Percentiles rank a stretch among this genome's conserved stretches.
phyloP scores from a whole-genome alignment of 2,888 invertebrate genomes.

The Hirtodrosophila trivittata region DNA sequence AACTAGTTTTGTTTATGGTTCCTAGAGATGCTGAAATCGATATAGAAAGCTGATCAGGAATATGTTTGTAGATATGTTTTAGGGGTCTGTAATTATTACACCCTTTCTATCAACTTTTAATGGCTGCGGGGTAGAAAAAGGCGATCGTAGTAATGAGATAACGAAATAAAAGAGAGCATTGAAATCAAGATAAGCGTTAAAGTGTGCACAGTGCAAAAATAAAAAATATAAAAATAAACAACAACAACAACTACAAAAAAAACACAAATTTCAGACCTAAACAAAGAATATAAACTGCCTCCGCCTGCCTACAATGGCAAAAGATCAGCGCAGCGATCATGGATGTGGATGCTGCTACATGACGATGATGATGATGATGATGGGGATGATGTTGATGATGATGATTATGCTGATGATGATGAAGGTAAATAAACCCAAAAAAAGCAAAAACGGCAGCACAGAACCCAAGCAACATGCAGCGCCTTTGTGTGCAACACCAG shows the following conservation, averaged over 20 bases:
- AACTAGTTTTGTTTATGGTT: too few species aligned
- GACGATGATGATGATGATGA: conserved; percentile 20
- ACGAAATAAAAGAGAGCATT: conserved; percentile 23
- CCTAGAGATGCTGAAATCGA: too few species aligned
- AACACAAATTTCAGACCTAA: conserved; percentile 24
- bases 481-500: conserved; percentile 48
- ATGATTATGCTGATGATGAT: conserved; percentile 36
- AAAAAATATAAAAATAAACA: conserved; percentile 14
- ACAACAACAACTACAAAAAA: neutral
- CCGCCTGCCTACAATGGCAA: conserved; percentile 49
- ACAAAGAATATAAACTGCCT: conserved; percentile 22
- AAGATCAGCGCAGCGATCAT: conserved; percentile 61
- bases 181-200: conserved; percentile 58
- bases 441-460: conserved; percentile 31
- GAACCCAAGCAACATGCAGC: conserved; percentile 54
- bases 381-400: conserved; percentile 23
- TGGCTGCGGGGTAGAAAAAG: conserved; percentile 2
- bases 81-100: neutral
- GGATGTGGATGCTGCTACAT: conserved; percentile 30
- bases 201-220: conserved; percentile 63
- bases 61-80: neutral
- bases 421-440: conserved; percentile 66
- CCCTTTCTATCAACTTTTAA: neutral
- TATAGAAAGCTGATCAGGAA: too few species aligned
- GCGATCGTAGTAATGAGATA: conserved; percentile 29